Evolutionary conservation across 2,888 invertebrate species (phyloP), one percentile per base, ranked within the genome.

Genomic region (Melikaiella ostensackeni): DNA sequence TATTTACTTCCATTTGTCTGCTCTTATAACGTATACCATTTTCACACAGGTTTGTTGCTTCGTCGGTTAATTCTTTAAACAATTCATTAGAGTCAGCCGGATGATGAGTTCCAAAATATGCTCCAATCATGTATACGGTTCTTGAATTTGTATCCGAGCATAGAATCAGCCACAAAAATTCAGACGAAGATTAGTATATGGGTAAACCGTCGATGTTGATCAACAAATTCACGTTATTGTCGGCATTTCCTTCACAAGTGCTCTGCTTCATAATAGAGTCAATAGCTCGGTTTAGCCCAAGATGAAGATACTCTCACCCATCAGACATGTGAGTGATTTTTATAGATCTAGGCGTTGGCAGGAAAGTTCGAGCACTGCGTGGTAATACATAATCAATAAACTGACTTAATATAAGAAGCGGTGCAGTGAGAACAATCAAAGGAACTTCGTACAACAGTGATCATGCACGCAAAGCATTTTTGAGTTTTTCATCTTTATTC

Each of bases 141-240:
- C n/a, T 59, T 59, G 59, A 59, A 24, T 59, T 59, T 6, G 27
- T 5, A 11, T 59, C 59, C 1, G 59, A 59, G 27, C 59, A 59
- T 2, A 24, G 13, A 24, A 59, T 59, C 5, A 59, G 27, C 59
- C 27, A 59, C 27, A 59, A 59, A 59, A 1, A 24, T 24, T 59
- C 24, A 16, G 21, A 13, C 27, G 59, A 59, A 59, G 19, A 21
- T 24, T 59, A 24, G 27, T 59, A 13, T 59, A 59, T 59, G 3
- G 59, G 59, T 13, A 59, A 24, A 59, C 59, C 59, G n/a, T 59
- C 11, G 27, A 59, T 59, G 13, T 59, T 59, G 27, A 59, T 59
- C 11, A n/a, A 9, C 59, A 59, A 59, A 24, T 59, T 24, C n/a
- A 59, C 21, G 27, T 59, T 59, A 27, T 27, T 59, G 4, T 59